Evolutionary conservation across 2,888 invertebrate genomes (phyloP).

Genomic region (Erebia ligea): DNA sequence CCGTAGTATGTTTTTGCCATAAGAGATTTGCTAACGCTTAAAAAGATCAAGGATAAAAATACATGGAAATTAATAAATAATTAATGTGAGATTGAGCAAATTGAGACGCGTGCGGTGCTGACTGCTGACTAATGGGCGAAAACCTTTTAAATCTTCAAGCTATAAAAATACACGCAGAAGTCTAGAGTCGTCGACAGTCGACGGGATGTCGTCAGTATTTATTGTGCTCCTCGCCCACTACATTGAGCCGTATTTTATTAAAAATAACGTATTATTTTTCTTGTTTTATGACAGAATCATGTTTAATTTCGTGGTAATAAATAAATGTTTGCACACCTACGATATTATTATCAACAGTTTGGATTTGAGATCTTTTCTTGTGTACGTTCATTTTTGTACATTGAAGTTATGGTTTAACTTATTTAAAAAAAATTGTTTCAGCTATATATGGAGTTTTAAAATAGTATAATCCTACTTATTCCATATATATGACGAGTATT

Average conservation of each 20-base stretch:
- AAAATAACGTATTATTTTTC: constrained; percentile 53
- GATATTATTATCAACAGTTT: background rate
- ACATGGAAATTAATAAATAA: too few species aligned
- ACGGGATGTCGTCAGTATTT: constrained; percentile 44
- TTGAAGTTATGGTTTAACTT: too few species aligned
- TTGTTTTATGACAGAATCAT: constrained; percentile 55
- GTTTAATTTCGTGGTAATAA: constrained; percentile 55
- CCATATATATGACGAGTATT: too few species aligned
- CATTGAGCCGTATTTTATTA: constrained; percentile 42
- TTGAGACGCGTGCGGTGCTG: background rate
- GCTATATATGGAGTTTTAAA: too few species aligned
- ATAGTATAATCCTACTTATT: too few species aligned
- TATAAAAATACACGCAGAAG: constrained; percentile 41
- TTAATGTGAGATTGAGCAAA: background rate
- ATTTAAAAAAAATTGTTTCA: too few species aligned
- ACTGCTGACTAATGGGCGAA: background rate
- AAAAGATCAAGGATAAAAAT: too few species aligned
- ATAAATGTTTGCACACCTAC: constrained; percentile 45
- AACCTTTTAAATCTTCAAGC: constrained; percentile 35
- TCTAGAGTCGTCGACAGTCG: constrained; percentile 37
- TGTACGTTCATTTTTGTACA: background rate
- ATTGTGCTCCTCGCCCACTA: constrained; percentile 47
- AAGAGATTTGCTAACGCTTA: too few species aligned
- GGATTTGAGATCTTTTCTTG: constrained; percentile 6
- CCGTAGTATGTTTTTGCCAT: too few species aligned